Base-by-base conservation (phyloP, 2,797 vertebrate species). In the Mastacembelus armatus region DNA sequence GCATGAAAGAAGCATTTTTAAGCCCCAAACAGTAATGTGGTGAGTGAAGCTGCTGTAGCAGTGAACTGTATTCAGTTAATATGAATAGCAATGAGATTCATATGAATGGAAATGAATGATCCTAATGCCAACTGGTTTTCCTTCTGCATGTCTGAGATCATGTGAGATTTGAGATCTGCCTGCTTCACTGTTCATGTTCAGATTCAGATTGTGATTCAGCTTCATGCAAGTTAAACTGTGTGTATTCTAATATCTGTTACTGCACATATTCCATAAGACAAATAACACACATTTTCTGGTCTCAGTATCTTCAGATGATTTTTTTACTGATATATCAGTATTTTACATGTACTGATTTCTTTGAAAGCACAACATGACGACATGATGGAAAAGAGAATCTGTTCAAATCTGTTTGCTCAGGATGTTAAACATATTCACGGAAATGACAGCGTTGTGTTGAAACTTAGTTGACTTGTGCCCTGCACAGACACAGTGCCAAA, bases 401-500 rank as follows among this genome's bases (percentile, higher is more conserved):
- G 21, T 52, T 71, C 0, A 47, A 55, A 29, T 55, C 5, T 10
- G 18, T 29, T 42, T 54, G 24, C 21, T 7, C 4, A 9, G 7
- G 15, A 32, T 24, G 74, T 70, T 56, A 10, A 55, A 71, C 63
- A 67, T 36, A 52, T 69, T 74, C 26, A 38, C 27, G 14, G n/a
- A 49, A 35, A 50, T 69, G n/a, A 58, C 52, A 67, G 24, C 60
- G n/a, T 43, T 32, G 19, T 44, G 21, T 77, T 52, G 19, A 49
- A 68, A 82, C 56, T 49, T 58, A 58, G 30, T 36, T 71, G 50
- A 74, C 59, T 59, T n/a, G n/a, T 33, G 27, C 21, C 51, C 64
- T 54, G 59, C 64, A 60, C 66, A 51, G 45, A 64, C 15, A 35
- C 33, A 57, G 61, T 77, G 72, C 61, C 74, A 61, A 63, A 66